Percentiles rank a stretch among this genome's conserved stretches.
Evolutionary conservation across 92 coral and sea anemone species (phyloP).

Genomic region (Zoanthus sociatus): DNA sequence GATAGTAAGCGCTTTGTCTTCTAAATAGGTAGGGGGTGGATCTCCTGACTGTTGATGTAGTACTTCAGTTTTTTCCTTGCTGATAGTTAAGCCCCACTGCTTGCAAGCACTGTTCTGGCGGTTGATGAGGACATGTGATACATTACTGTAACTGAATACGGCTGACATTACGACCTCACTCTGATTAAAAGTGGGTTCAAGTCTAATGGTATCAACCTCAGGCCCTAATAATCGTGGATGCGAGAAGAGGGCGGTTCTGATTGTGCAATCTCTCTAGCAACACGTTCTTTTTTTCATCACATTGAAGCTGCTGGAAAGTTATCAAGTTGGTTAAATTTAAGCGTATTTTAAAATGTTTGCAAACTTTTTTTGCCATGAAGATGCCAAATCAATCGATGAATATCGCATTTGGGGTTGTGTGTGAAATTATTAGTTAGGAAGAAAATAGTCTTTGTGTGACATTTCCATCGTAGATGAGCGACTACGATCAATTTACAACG

Average conservation of each 20-base stretch:
- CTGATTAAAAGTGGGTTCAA: not conserved
- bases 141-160: too few species aligned
- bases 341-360: not conserved
- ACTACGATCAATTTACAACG: not conserved
- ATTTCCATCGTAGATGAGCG: not conserved
- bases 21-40: too few species aligned
- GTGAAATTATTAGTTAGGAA: not conserved
- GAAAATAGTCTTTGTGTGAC: not conserved
- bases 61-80: too few species aligned
- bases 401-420: not conserved
- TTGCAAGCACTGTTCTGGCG: too few species aligned
- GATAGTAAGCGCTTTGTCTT: too few species aligned
- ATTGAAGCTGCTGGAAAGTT: not conserved
- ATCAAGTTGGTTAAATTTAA: not conserved
- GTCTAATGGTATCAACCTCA: not conserved
- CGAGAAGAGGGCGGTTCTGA: not conserved
- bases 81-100: too few species aligned
- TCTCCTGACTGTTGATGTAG: too few species aligned
- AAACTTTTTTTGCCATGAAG: not conserved
- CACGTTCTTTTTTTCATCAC: not conserved
- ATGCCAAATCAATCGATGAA: not conserved
- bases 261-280: not conserved
- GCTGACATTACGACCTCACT: not conserved
- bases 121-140: too few species aligned
- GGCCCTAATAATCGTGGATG: not conserved